Percentiles rank a stretch among this genome's conserved stretches.
Conservation (phyloP, 2,113 vertebrate species). For the human (Homo sapiens) region DNA sequence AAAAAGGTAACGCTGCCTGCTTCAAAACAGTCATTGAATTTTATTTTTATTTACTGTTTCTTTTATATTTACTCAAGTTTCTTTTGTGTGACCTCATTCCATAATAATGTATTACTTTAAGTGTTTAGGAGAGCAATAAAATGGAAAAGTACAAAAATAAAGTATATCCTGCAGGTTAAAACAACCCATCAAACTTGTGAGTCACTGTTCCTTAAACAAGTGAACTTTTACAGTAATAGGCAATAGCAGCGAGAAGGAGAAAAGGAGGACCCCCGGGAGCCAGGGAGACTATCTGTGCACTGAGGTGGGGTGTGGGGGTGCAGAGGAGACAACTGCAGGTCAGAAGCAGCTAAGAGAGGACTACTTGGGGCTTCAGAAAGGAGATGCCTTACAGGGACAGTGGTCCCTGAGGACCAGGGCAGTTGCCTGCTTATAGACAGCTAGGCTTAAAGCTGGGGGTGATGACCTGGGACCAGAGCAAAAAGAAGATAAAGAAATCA, state of each 20-base stretch:
- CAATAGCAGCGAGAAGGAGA: too few species aligned
- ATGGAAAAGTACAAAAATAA: not conserved
- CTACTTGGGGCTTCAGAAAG: not conserved
- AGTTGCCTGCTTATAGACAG: not conserved
- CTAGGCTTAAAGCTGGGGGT: not conserved
- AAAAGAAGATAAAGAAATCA: slow-evolving; percentile 9
- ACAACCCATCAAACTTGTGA: not conserved
- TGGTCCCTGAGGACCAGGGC: not conserved
- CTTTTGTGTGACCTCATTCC: not conserved
- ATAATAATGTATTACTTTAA: not conserved
- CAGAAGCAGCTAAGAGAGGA: too few species aligned
- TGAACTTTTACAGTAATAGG: not conserved
- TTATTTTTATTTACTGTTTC: not conserved
- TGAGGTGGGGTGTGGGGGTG: not conserved
- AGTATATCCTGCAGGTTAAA: not conserved
- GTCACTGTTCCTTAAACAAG: not conserved
- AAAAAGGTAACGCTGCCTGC: not conserved
- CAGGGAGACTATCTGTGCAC: not conserved
- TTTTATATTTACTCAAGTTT: not conserved
- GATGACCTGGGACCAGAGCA: not conserved
- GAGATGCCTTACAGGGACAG: not conserved
- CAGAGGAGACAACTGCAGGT: not conserved
- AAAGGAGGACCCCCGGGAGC: not conserved
- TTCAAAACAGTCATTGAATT: not conserved
- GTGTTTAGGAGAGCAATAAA: not conserved